Evolutionary conservation across 53 echinoderm and acorn worm genomes (phyloP).

Genomic region (Arbacia lixula): DNA sequence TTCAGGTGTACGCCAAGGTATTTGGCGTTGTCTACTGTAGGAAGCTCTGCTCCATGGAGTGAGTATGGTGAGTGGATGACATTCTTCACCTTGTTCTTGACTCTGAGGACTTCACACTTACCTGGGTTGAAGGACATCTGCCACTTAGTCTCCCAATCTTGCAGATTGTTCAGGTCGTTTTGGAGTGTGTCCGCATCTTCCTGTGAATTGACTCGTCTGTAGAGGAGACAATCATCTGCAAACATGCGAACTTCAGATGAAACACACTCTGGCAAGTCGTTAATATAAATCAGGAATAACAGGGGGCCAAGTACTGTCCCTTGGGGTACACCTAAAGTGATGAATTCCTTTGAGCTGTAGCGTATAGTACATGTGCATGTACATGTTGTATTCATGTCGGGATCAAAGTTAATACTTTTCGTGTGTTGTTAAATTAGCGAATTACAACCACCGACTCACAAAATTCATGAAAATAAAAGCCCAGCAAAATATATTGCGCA

Average conservation of each 20-base stretch:
- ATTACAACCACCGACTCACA: no score
- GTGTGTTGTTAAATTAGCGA: no score
- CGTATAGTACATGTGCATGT: no score
- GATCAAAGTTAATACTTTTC: no score
- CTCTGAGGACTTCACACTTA: constrained; percentile 36
- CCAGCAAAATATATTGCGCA: no score
- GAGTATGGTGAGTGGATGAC: constrained; percentile 7
- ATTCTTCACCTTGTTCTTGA: constrained; percentile 42
- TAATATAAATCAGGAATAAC: background rate
- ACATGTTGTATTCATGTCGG: no score
- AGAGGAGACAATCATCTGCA: constrained; percentile 25
- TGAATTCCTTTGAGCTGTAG: no score
- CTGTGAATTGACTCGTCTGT: background rate
- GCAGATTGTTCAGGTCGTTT: background rate
- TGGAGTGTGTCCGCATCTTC: constrained; percentile 9
- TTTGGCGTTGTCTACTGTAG: constrained; percentile 26
- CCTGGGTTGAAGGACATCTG: constrained; percentile 1
- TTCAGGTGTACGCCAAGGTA: constrained; percentile 56
- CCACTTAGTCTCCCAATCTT: constrained; percentile 25
- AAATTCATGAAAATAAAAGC: no score
- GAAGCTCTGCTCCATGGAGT: background rate
- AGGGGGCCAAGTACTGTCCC: constrained; percentile 17
- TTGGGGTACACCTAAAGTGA: constrained; percentile 13
- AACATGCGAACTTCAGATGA: constrained; percentile 3
- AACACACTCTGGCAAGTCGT: constrained; percentile 5